Evolutionary conservation across 2,888 invertebrate genomes (phyloP), one percentile per base, ranked within the genome.

Genomic region (Trichacis sp.): DNA sequence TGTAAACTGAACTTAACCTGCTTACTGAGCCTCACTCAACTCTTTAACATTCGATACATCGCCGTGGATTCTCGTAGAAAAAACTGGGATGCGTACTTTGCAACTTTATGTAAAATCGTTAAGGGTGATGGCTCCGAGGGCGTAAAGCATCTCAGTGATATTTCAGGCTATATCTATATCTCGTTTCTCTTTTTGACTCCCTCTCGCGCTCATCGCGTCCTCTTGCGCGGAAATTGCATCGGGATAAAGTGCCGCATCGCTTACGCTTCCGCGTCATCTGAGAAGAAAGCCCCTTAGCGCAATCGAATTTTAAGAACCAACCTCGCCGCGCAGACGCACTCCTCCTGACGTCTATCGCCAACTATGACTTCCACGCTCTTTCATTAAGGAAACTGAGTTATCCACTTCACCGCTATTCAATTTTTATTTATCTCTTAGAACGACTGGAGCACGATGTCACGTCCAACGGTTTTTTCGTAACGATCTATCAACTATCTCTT

Each of bases 1-100:
- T 73, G 70, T 73, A 73, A 76, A 72, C 73, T 69, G 68, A 76
- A 74, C 73, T 76, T 70, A 73, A 73, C 71, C 72, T 67, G 67
- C 64, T 62, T 58, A 60, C 70, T 64, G 71, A 73, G 72, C 71
- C 64, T 56, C 67, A 67, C 65, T 47, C 14, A 18, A 9, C 30
- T 29, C 12, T 55, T 47, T 50, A 64, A 61, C 64, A 64, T 65
- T 73, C 69, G 68, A 73, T 69, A 69, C 60, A 57, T 63, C 47
- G 54, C 64, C 69, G 54, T 61, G 58, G 57, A 24, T 24, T 24
- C 4, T 24, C 24, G 8, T 3, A 24, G 24, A 24, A 24, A 43
- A 43, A 43, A 40, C 40, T 40, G 40, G 40, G 14, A 40, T 57
- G 36, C 42, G 53, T 29, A 49, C 17, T 42, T 51, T 56, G 46